Conservation (phyloP, 2,113 vertebrate genomes). For the Takifugu bimaculatus region DNA sequence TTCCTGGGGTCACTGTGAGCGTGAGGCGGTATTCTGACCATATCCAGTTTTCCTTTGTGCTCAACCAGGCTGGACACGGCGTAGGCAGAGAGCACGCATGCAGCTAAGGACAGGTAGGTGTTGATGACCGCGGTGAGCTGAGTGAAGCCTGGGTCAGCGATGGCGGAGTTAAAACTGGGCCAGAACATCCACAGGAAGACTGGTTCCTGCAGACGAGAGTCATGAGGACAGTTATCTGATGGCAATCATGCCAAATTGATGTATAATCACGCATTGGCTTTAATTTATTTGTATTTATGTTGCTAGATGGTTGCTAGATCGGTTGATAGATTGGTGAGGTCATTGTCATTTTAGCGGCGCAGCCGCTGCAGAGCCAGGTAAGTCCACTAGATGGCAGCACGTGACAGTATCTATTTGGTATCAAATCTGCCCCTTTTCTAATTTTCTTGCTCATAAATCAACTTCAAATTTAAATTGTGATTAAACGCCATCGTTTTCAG, state of each 20-base stretch:
- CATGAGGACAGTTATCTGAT: background rate
- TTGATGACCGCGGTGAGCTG: conserved; percentile 81
- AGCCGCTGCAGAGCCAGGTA: conserved; percentile 5
- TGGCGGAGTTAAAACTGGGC: conserved; percentile 96
- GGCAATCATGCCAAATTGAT: background rate
- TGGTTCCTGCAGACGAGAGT: conserved; percentile 58
- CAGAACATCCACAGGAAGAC: conserved; percentile 92
- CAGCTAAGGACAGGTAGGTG: conserved; percentile 88
- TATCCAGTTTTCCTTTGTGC: conserved; percentile 85
- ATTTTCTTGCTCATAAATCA: background rate
- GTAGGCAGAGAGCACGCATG: conserved; percentile 82
- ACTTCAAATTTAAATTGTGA: too few species aligned
- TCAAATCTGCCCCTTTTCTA: background rate
- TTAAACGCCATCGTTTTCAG: too few species aligned
- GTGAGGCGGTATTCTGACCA: conserved; percentile 74
- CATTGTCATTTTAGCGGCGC: background rate
- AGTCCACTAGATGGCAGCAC: conserved; percentile 45
- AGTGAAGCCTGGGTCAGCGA: conserved; percentile 21
- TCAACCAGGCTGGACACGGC: conserved; percentile 86
- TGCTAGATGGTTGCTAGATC: background rate
- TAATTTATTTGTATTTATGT: background rate
- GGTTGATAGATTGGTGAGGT: background rate
- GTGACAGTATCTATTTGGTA: background rate
- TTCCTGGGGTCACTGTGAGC: background rate
- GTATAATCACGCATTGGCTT: background rate